These are phyloP conservation scores for Megaleporinus macrocephalus DNA, from an alignment of 2,113 vertebrate genomes.

Conservation along the genomic window DNA sequence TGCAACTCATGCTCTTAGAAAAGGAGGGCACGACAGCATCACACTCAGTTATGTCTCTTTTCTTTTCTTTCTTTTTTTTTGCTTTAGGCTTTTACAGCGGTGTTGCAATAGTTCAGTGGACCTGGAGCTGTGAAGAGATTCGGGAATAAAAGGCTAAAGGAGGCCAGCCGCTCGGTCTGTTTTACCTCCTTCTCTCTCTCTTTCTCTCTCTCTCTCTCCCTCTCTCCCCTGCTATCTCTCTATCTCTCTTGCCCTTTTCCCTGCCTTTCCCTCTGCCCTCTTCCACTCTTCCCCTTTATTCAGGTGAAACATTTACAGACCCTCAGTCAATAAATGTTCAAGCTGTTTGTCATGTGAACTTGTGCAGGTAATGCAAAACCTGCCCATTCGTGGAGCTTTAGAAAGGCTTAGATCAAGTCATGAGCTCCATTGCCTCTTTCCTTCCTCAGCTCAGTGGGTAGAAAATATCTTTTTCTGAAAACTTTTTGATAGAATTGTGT, in stretches of 20 bases:
- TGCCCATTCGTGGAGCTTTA: slow-evolving; percentile 19
- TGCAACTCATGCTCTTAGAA: slow-evolving; percentile 12
- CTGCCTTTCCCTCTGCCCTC: slow-evolving; percentile 44
- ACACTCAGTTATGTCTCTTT: slow-evolving; percentile 25
- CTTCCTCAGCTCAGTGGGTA: not conserved
- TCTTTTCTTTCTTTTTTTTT: slow-evolving; percentile 30
- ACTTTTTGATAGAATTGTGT: slow-evolving; percentile 1
- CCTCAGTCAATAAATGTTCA: slow-evolving; percentile 58
- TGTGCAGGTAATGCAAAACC: slow-evolving; percentile 53
- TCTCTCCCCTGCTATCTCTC: slow-evolving; percentile 8
- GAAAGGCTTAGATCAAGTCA: not conserved
- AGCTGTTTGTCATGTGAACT: slow-evolving; percentile 51
- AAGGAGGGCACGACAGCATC: slow-evolving; percentile 17
- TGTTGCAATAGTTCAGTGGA: slow-evolving; percentile 55
- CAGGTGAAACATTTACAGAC: slow-evolving; percentile 57
- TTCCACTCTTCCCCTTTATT: slow-evolving; percentile 53
- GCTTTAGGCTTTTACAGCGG: not conserved
- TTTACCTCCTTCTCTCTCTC: slow-evolving; percentile 30
- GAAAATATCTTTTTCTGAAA: slow-evolving; percentile 17
- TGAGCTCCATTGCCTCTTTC: not conserved
- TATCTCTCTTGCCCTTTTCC: slow-evolving; percentile 24
- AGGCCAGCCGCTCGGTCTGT: slow-evolving; percentile 19
- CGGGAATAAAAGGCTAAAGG: slow-evolving; percentile 38
- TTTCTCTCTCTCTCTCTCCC: slow-evolving; percentile 18
- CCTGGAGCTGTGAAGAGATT: slow-evolving; percentile 46